Conservation (phyloP, 1,140 invertebrate species). For the Lysiphlebus fabarum region DNA sequence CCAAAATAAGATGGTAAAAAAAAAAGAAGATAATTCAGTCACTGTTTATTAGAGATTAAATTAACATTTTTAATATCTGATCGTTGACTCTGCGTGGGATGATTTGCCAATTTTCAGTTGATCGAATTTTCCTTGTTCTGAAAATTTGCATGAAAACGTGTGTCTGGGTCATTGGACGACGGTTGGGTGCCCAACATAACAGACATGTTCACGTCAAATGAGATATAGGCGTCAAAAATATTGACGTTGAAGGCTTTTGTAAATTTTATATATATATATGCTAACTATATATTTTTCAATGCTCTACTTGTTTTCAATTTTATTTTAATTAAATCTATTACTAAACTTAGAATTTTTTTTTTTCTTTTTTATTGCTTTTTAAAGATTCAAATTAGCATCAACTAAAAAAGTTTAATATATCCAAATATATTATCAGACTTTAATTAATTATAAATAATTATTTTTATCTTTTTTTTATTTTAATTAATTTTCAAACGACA, state of each 20-base stretch:
- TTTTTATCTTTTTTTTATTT: too few relatives aligned
- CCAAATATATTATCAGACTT: too few relatives aligned
- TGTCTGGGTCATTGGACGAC: conserved; percentile 27
- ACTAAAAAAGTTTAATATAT: too few relatives aligned
- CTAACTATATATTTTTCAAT: conserved; percentile 4
- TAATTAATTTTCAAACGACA: too few relatives aligned
- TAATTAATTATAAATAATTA: too few relatives aligned
- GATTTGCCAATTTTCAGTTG: conserved; percentile 25
- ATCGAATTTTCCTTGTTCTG: conserved; percentile 32
- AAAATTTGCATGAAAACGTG: conserved; percentile 38
- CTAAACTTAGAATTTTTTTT: too few relatives aligned
- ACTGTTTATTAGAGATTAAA: background rate
- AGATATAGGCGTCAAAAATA: background rate
- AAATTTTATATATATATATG: background rate
- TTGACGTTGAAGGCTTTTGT: background rate
- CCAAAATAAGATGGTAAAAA: too few relatives aligned
- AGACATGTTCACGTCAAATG: background rate
- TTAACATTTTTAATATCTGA: too few relatives aligned
- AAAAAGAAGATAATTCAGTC: background rate
- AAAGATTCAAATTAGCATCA: too few relatives aligned
- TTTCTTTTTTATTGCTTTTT: too few relatives aligned
- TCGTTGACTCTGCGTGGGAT: background rate
- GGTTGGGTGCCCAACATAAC: conserved; percentile 8
- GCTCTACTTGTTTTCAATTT: too few relatives aligned
- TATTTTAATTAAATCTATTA: too few relatives aligned